A percentile compares a stretch with the other conserved stretches of the same genome.
These are phyloP conservation scores for Sterrhoptilus dennistouni DNA, from an alignment of 2,113 vertebrate species.

Conservation along the genomic window DNA sequence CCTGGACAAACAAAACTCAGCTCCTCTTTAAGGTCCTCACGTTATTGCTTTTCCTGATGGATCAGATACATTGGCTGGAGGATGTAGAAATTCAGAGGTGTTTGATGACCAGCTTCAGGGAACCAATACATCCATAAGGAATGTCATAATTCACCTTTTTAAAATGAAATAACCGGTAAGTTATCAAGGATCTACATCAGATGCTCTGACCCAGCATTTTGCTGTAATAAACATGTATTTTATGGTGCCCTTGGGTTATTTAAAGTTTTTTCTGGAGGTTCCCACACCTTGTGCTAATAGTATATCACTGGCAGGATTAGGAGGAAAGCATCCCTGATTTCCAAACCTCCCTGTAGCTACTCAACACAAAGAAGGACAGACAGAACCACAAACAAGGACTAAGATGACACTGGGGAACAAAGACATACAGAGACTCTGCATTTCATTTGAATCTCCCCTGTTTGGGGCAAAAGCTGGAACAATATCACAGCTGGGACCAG, in stretches of 20 bases:
- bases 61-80: background rate
- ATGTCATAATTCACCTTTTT: background rate
- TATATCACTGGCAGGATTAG: background rate
- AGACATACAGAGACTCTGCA: background rate
- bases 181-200: background rate
- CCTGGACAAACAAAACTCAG: background rate
- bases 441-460: background rate
- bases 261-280: background rate
- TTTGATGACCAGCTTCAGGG: rapidly evolving
- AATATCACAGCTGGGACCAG: background rate
- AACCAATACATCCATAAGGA: background rate
- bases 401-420: background rate
- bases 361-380: background rate
- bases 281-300: background rate
- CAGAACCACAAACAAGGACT: background rate
- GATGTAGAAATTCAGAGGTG: background rate
- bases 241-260: background rate
- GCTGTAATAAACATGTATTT: background rate
- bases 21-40: background rate
- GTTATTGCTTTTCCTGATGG: background rate
- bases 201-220: background rate
- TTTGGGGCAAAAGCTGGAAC: background rate
- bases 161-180: background rate
- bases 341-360: background rate
- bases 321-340: background rate